These are phyloP conservation scores for Crypturellus tataupa DNA, from an alignment of 2,797 vertebrate genomes.

Conservation along the genomic window DNA sequence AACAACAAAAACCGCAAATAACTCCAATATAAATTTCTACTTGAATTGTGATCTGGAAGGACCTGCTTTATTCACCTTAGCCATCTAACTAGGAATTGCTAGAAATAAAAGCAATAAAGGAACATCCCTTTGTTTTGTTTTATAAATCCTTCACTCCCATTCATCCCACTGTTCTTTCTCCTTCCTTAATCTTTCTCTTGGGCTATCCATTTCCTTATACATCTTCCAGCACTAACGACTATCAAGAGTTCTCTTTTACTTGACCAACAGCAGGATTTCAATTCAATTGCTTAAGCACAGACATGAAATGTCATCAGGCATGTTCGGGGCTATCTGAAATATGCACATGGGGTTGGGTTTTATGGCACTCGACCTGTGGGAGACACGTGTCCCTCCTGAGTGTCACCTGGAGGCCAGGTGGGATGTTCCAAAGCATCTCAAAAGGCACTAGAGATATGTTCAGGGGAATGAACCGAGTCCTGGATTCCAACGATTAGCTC, in stretches of 20 bases:
- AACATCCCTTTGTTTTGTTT: not conserved
- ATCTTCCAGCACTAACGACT: not conserved
- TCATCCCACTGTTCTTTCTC: not conserved
- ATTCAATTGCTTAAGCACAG: not conserved
- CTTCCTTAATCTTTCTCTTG: not conserved
- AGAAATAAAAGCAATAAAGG: not conserved
- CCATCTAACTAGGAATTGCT: not conserved
- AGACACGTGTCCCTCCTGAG: accelerated
- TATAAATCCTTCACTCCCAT: not conserved
- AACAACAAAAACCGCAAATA: too few species aligned
- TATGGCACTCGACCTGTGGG: not conserved
- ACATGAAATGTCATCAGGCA: not conserved
- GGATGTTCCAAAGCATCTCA: not conserved
- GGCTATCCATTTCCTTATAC: not conserved
- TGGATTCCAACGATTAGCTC: not conserved
- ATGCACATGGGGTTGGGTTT: not conserved
- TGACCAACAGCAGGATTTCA: not conserved
- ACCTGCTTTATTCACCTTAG: not conserved
- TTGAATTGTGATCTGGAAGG: not conserved
- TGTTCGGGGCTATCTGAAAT: not conserved
- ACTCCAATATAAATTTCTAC: not conserved
- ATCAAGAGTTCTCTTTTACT: not conserved
- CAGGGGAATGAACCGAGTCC: accelerated
- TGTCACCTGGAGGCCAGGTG: not conserved
- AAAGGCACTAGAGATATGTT: not conserved